Evolutionary conservation across 2,113 vertebrate genomes (phyloP), one percentile per base, ranked within the genome.

Genomic region (Apaloderma vittatum): DNA sequence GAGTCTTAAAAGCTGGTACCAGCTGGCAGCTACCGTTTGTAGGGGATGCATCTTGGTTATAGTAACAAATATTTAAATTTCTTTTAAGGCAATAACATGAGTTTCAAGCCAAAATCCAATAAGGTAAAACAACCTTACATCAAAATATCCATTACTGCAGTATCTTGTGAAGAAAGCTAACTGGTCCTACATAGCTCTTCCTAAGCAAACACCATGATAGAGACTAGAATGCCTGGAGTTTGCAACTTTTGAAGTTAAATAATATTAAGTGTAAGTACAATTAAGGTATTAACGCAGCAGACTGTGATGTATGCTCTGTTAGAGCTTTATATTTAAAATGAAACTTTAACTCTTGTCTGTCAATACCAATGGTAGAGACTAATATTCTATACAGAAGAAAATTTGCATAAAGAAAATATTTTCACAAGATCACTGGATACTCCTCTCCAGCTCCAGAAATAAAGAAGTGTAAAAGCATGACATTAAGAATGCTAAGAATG

Each of bases 351-450:
- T 51, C 62, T 91, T 66, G 49, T 70, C 78, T 73, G 55, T 83
- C 85, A 92, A 8, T 92, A 51, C 29, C 67, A 90, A 46, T n/a
- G 40, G 49, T 67, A 86, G 23, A 83, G 70, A 90, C 79, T 83
- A 92, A 90, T 62, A 88, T 83, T 66, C 78, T 14, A 4, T 32
- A 49, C 8, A 37, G 58, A 45, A 89, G 10, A 32, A 94, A 78
- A 95, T 91, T 62, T 88, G 49, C 70, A 90, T 95, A 85, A 96
- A 73, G 80, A 91, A 93, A 96, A 97, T 85, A 79, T 85, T 96
- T 40, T 72, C 77, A 54, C 37, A 75, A 93, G 63, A 84, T 77
- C 51, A 77, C 13, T 45, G 75, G n/a, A 92, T 90, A 93, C 0
- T 6, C 49, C 37, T 63, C 27, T 54, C 12, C 51, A 84, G 37